Base-by-base conservation (phyloP, 2,113 vertebrate species). In the Ifrita kowaldi region DNA sequence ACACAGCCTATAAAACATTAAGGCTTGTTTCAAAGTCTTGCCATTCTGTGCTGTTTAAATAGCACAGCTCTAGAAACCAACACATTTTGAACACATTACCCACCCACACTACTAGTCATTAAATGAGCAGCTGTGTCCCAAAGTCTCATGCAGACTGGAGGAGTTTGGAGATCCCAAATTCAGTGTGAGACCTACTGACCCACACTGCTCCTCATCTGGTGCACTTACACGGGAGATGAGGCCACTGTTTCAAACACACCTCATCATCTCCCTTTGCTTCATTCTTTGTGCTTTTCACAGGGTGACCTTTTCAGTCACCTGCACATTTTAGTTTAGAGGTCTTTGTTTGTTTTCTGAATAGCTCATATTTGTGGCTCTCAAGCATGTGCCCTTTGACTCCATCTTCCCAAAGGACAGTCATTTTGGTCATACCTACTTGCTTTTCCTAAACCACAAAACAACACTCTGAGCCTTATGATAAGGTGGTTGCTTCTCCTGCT, bases 1-100 rank as follows among this genome's bases (percentile, higher is more conserved):
- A 94, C 87, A 88, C 68, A 96, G 97, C 93, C 97, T 95, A 82
- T 97, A 97, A 98, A 98, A 98, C 32, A 78, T 90, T 94, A 95
- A 76, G 37, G 94, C 96, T 93, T 90, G 53, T 84, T 97, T 97
- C 92, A 95, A 96, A 95, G 84, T 35, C 74, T 87, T 85, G 56
- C 71, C 56, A 74, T 93, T 95, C 93, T 91, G 60, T 26, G 50
- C 91, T 69, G 49, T 97, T 97, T 95, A 90, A 97, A 97, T 26
- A 91, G 79, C 60, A 47, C 68, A 93, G 87, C 41, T 97, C 90
- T 77, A 90, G 69, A 84, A 95, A 96, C 89, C 89, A 92, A 33
- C 96, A 95, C 68, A 90, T 97, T 96, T 96, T 93, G 84, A 97
- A 96, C 68, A 44, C 70, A 87, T 93, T 91, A 73, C 85, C 85